Percentiles rank a stretch among this genome's conserved stretches.
Conservation (phyloP, 2,888 invertebrate species). For the Acanthosepion lycidas region DNA sequence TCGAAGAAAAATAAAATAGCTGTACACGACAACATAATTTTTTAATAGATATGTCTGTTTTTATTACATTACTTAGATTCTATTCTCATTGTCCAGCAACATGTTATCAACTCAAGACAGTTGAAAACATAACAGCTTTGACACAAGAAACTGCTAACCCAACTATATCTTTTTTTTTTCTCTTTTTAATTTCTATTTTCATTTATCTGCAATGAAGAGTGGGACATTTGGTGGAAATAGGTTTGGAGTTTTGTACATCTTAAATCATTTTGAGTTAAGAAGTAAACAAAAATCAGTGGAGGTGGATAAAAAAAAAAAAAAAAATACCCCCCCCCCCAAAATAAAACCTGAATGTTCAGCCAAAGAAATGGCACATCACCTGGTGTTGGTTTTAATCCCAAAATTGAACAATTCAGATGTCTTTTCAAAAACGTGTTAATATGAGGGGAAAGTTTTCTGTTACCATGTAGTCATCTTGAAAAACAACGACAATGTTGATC, state of each 20-base stretch:
- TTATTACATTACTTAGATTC: too few relatives aligned
- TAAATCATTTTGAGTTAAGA: background rate
- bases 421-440: slow-evolving; percentile 71
- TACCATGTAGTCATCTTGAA: slow-evolving; percentile 92
- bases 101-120: background rate
- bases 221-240: background rate
- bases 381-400: background rate
- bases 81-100: background rate
- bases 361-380: background rate
- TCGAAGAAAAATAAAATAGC: too few relatives aligned
- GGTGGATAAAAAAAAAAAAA: background rate
- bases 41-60: too few relatives aligned
- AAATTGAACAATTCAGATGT: background rate
- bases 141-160: background rate
- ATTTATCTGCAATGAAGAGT: too few relatives aligned
- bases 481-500: slow-evolving; percentile 91
- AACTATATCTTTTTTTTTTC: background rate
- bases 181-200: background rate
- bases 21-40: too few relatives aligned
- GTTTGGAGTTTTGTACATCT: background rate
- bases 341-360: background rate
- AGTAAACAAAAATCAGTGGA: background rate
- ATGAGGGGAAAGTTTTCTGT: slow-evolving; percentile 94
- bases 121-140: background rate
- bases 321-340: too few relatives aligned